Evolutionary conservation across 2,797 vertebrate species (phyloP), one percentile per base, ranked within the genome.

Genomic region (Parauchenoglanis punctatus): DNA sequence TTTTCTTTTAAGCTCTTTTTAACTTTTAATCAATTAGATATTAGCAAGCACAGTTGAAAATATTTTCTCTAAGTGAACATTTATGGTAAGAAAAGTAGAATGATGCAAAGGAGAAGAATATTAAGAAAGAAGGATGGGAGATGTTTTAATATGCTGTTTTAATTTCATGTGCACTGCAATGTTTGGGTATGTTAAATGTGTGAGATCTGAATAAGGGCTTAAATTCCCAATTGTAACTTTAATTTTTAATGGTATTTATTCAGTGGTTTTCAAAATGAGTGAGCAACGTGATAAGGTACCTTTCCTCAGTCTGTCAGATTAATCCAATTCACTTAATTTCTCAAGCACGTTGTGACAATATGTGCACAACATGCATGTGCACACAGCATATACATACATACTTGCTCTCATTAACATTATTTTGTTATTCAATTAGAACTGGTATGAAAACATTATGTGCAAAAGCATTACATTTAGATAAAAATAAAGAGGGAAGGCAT

Each of bases 21-120:
- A 70, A 88, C 93, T 91, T 90, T 85, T 72, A 93, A 93, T 92
- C 88, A 92, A 92, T 88, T 73, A 93, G 94, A 95, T 91, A n/a
- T 63, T 58, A 23, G 23, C 31, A 46, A 52, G 56, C 35, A 46
- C 63, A 68, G 10, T 23, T 63, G 78, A 63, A 77, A 77, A 25
- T 3, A 11, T 3, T 31, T 28, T 67, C 52, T 7, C 61, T 28
- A 17, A 46, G 5, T 10, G 4, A 81, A 81, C 54, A 81, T 46
- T 46, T 46, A 46, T 65, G 40, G 59, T 18, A 52, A 18, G n/a
- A 63, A 65, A 82, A 67, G 49, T 49, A 61, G 12, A 81, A 49
- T n/a, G n/a, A 83, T 67, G 44, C 25, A 65, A 28, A 65, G 4
- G 8, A 52, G 44, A 49, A 67, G 17, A 67, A 67, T 18, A 31